Percentiles rank a stretch among this genome's conserved stretches.
Conservation (phyloP, 2,113 vertebrate genomes). For the Trinectes maculatus region DNA sequence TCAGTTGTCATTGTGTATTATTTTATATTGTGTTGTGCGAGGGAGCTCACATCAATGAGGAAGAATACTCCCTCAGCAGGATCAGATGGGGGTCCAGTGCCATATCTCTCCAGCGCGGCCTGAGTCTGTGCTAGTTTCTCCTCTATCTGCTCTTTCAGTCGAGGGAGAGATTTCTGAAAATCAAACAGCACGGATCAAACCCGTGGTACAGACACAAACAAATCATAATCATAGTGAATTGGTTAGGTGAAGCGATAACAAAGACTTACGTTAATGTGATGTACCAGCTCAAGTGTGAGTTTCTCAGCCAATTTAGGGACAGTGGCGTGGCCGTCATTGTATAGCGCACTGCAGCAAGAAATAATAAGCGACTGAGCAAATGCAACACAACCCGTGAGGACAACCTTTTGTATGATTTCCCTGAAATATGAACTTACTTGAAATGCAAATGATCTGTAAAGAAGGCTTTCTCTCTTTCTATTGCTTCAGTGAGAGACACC, state of each 20-base stretch:
- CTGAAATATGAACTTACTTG: constrained; percentile 66
- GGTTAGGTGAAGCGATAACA: not conserved
- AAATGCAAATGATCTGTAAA: constrained; percentile 84
- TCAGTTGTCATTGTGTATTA: not conserved
- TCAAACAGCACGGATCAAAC: not conserved
- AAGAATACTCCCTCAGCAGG: constrained; percentile 63
- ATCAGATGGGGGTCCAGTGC: constrained; percentile 72
- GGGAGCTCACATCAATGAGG: constrained; percentile 76
- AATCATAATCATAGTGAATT: no score
- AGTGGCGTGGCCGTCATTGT: constrained; percentile 72
- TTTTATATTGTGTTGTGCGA: not conserved
- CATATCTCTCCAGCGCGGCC: constrained; percentile 74
- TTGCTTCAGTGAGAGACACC: constrained; percentile 81
- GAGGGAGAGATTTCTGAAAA: constrained; percentile 75
- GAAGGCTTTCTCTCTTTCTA: constrained; percentile 83
- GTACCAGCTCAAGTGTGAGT: constrained; percentile 80
- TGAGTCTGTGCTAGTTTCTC: constrained; percentile 72
- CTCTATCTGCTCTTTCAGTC: constrained; percentile 79
- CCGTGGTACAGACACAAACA: not conserved
- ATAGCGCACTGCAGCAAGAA: constrained; percentile 65
- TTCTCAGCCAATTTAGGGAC: constrained; percentile 81
- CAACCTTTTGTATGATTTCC: not conserved
- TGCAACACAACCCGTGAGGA: not conserved
- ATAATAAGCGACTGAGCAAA: not conserved
- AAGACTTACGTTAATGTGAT: constrained; percentile 77